phyloP scores from a whole-genome alignment of 2,797 vertebrate genomes.

The Microctenopoma steveboyesi region DNA sequence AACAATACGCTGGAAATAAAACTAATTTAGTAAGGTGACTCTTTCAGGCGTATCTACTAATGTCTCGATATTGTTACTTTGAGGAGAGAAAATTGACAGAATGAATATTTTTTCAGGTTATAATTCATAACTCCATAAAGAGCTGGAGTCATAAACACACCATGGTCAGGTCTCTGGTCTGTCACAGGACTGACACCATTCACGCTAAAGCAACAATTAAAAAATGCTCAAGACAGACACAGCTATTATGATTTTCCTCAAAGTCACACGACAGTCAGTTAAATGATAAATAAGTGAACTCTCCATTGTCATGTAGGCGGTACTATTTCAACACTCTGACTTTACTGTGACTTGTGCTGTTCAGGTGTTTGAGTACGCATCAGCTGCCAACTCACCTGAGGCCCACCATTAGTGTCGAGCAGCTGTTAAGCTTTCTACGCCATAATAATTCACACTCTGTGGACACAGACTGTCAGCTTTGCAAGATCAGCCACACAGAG shows the following conservation, averaged over 20 bases:
- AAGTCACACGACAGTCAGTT: not conserved
- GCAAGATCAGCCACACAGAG: conserved; percentile 54
- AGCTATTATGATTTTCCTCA: not conserved
- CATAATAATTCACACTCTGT: conserved; percentile 70
- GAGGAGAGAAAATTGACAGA: not conserved
- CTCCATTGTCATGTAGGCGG: not conserved
- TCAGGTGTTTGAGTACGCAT: conserved; percentile 71
- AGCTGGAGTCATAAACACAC: too few species aligned
- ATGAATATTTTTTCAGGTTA: not conserved
- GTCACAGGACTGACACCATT: too few species aligned
- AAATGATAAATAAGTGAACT: not conserved
- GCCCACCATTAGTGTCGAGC: conserved; percentile 78
- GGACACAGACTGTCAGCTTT: conserved; percentile 70
- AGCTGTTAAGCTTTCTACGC: conserved; percentile 77
- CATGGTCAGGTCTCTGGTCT: too few species aligned
- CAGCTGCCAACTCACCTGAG: conserved; percentile 80
- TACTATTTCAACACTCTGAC: conserved; percentile 23
- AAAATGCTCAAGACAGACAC: not conserved
- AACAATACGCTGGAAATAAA: not conserved
- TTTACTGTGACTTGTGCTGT: conserved; percentile 60
- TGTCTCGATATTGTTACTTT: too few species aligned
- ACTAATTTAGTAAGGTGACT: too few species aligned
- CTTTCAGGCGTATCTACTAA: too few species aligned
- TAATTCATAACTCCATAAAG: too few species aligned
- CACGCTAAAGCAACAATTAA: not conserved